Percentiles rank a stretch among this genome's conserved stretches.
These are phyloP conservation scores for Coleophora deauratella DNA, from an alignment of 2,888 invertebrate species.

Conservation along the genomic window DNA sequence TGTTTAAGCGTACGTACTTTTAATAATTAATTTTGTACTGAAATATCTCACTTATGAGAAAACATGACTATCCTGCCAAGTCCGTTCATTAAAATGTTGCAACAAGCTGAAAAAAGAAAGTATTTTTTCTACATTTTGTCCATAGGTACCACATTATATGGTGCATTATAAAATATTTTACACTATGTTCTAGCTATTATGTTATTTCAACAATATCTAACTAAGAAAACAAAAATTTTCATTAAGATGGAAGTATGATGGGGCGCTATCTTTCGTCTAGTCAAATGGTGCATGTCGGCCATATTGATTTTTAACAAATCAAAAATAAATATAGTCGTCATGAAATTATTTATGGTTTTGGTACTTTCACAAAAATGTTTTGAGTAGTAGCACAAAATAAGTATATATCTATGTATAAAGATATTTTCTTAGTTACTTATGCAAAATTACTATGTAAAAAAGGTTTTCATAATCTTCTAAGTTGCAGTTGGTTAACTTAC, in stretches of 20 bases:
- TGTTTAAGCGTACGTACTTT: not conserved
- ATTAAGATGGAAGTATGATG: not conserved
- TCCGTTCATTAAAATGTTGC: not conserved
- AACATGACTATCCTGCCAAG: not conserved
- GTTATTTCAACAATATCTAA: too few species aligned
- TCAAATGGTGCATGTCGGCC: slow-evolving; percentile 31
- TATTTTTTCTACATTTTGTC: too few species aligned
- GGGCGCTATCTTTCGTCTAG: slow-evolving; percentile 31
- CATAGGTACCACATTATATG: too few species aligned
- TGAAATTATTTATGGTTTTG: not conserved
- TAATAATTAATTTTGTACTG: not conserved
- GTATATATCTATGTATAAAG: slow-evolving; percentile 28
- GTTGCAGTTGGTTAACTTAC: slow-evolving; percentile 28
- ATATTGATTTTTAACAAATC: slow-evolving; percentile 13
- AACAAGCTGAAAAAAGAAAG: too few species aligned
- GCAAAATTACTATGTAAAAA: too few species aligned
- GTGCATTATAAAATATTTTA: too few species aligned
- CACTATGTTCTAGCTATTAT: too few species aligned
- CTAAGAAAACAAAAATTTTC: not conserved
- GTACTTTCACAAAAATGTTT: not conserved
- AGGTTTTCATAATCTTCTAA: too few species aligned
- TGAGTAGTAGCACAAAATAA: slow-evolving; percentile 2
- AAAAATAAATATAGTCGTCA: slow-evolving; percentile 7
- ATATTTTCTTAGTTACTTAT: too few species aligned
- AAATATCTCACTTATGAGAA: not conserved